Conservation (phyloP, 1,140 invertebrate species). For the Latrodectus geometricus region DNA sequence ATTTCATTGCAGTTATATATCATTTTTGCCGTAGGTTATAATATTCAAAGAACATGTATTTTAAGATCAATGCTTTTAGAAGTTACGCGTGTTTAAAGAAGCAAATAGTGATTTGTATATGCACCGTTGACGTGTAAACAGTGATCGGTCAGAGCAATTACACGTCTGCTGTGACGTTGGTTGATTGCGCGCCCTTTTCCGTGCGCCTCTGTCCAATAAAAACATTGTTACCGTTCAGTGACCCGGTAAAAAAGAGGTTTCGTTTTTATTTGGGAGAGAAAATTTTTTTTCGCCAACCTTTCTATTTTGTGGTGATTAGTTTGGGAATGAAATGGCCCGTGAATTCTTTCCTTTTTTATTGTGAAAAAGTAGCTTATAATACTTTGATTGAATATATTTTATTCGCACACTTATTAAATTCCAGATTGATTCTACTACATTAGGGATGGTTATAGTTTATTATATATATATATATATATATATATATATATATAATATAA, state of each 20-base stretch:
- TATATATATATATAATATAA: no score
- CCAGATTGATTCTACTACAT: no score
- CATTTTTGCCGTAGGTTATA: no score
- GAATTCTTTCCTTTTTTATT: not conserved
- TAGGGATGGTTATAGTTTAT: no score
- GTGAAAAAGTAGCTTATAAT: not conserved
- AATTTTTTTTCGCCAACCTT: not conserved
- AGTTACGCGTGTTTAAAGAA: not conserved
- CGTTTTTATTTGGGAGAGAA: not conserved
- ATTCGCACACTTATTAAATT: no score
- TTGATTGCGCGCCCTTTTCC: not conserved
- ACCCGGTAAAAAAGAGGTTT: constrained; percentile 38
- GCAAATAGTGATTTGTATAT: not conserved
- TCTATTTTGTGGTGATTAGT: constrained; percentile 1
- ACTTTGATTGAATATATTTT: no score
- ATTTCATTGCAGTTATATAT: no score
- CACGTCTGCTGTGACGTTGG: not conserved
- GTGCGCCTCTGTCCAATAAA: not conserved
- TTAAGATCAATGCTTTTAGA: not conserved
- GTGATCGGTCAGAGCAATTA: not conserved
- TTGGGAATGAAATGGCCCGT: constrained; percentile 10
- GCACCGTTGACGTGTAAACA: not conserved
- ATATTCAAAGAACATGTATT: no score
- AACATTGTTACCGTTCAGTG: not conserved
- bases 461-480: no score